These are phyloP conservation scores for Falco biarmicus DNA, from an alignment of 2,797 vertebrate genomes.

Conservation along the genomic window DNA sequence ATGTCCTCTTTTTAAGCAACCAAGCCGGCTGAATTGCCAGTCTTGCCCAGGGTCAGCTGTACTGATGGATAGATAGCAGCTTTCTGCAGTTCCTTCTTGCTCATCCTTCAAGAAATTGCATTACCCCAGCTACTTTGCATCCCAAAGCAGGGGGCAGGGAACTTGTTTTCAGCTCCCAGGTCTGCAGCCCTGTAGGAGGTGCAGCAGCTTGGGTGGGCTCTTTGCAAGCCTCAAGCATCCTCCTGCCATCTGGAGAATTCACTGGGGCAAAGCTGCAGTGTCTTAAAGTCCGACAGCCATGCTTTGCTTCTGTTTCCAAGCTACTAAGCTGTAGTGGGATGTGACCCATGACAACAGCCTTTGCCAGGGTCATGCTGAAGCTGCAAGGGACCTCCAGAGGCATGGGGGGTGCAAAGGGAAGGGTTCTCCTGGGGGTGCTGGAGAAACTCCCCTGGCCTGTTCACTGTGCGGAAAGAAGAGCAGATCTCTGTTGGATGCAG, in stretches of 20 bases:
- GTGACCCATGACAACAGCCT: neutral
- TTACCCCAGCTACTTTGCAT: neutral
- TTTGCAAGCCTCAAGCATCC: neutral
- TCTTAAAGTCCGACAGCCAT: neutral
- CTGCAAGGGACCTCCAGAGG: neutral
- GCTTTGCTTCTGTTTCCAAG: neutral
- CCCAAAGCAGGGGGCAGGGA: neutral
- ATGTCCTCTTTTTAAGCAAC: neutral
- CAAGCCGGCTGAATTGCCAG: neutral
- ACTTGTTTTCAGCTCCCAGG: neutral
- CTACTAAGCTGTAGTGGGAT: neutral
- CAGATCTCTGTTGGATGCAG: neutral
- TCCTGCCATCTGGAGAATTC: neutral
- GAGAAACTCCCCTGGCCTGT: neutral
- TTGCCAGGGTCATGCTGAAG: neutral
- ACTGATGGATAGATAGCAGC: neutral
- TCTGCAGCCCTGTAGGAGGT: neutral
- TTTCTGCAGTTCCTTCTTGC: neutral
- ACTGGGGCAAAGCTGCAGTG: neutral
- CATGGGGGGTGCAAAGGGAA: accelerated
- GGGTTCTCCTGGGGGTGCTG: neutral
- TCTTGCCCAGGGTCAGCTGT: neutral
- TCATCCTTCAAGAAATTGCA: neutral
- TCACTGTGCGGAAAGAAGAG: neutral
- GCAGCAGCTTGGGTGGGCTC: neutral